Conservation (phyloP, 2,797 vertebrate species). For the Myotis vivesi region DNA sequence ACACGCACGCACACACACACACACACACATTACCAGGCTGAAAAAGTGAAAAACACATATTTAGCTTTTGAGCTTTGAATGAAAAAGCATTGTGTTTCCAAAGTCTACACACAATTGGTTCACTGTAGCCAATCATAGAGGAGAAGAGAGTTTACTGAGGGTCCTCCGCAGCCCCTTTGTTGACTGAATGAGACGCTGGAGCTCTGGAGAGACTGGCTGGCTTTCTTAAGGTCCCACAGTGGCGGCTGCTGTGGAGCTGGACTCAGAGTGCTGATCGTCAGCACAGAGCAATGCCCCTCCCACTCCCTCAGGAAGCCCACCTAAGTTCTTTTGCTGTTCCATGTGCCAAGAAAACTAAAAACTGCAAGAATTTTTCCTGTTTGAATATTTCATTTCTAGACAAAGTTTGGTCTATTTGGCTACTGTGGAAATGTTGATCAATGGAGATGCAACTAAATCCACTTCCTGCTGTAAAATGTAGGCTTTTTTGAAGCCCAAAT, state of each 20-base stretch:
- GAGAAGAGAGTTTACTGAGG: background rate
- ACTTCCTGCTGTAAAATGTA: background rate
- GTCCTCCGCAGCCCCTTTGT: too few relatives aligned
- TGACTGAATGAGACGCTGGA: background rate
- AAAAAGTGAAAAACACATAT: background rate
- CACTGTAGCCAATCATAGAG: background rate
- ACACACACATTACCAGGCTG: background rate
- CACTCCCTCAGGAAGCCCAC: background rate
- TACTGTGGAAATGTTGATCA: background rate
- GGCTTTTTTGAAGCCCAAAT: background rate
- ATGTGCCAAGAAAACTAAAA: background rate
- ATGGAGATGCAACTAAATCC: background rate
- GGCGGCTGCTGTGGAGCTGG: background rate
- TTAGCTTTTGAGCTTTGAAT: constrained; percentile 19
- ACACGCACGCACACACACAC: background rate
- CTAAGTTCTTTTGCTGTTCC: background rate
- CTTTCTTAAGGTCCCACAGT: background rate
- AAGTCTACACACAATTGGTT: background rate
- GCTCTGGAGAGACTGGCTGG: background rate
- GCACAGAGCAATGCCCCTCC: background rate
- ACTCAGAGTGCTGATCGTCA: background rate
- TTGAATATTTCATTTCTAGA: background rate
- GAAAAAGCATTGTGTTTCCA: background rate
- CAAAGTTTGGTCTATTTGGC: background rate
- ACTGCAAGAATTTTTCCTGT: background rate